phyloP scores from a whole-genome alignment of 2,888 invertebrate species.

The Ethmia dodecea region DNA sequence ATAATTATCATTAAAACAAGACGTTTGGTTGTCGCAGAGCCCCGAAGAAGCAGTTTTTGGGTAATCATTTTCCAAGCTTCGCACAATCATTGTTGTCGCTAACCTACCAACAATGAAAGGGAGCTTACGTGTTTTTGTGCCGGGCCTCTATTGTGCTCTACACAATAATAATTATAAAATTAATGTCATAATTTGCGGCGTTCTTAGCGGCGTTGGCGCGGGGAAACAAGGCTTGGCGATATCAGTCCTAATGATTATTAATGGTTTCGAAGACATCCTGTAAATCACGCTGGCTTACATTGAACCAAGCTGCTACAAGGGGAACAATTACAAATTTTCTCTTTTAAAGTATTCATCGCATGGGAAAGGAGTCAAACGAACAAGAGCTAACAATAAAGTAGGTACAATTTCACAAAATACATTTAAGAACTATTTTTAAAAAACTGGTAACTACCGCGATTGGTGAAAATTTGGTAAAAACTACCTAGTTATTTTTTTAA shows the following conservation, averaged over 20 bases:
- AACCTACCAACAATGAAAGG: conserved; percentile 45
- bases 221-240: conserved; percentile 36
- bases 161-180: conserved; percentile 62
- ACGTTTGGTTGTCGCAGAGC: too few relatives aligned
- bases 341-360: too few relatives aligned
- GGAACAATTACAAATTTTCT: background rate
- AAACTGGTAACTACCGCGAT: too few relatives aligned
- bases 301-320: conserved; percentile 7
- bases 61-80: conserved; percentile 41
- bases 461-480: too few relatives aligned
- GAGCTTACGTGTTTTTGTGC: conserved; percentile 50
- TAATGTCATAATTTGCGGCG: conserved; percentile 62
- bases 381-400: too few relatives aligned
- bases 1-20: too few relatives aligned
- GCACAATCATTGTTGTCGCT: conserved; percentile 45
- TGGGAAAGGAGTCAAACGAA: too few relatives aligned
- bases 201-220: conserved; percentile 24
- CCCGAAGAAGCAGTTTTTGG: conserved; percentile 32
- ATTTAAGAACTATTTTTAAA: too few relatives aligned
- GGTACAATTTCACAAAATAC: too few relatives aligned
- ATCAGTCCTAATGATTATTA: conserved; percentile 61
- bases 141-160: conserved; percentile 44
- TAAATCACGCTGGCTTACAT: conserved; percentile 37
- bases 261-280: conserved; percentile 45
- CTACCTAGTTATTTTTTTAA: too few relatives aligned